Conservation (phyloP, 2,797 vertebrate species). For the Pangasius sanitwongsei region DNA sequence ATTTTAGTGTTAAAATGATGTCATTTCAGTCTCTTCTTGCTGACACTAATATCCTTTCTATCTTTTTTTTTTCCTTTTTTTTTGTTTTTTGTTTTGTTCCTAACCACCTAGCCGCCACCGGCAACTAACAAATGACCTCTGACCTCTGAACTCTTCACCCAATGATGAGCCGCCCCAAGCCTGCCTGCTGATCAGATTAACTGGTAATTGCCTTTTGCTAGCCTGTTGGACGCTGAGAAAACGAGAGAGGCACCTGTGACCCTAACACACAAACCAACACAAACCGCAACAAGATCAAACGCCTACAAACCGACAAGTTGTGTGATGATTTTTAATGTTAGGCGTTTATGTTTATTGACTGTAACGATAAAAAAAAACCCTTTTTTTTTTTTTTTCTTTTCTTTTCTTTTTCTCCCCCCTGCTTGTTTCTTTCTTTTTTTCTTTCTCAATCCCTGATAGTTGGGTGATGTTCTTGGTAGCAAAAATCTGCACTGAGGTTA, state of each 20-base stretch:
- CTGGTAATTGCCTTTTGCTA: slow-evolving; percentile 99
- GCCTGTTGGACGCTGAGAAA: slow-evolving; percentile 98
- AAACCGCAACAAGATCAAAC: slow-evolving; percentile 73
- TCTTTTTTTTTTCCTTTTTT: slow-evolving; percentile 96
- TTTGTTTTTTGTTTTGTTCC: slow-evolving; percentile 84
- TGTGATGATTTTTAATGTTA: slow-evolving; percentile 73
- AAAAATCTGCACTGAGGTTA: slow-evolving; percentile 95
- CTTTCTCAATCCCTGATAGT: slow-evolving; percentile 74
- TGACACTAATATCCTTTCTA: slow-evolving; percentile 99
- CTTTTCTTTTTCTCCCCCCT: slow-evolving; percentile 48
- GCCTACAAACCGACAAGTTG: slow-evolving; percentile 76
- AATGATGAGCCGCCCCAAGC: slow-evolving; percentile 99
- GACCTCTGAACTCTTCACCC: slow-evolving; percentile 99
- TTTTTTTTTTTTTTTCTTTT: slow-evolving; percentile 20
- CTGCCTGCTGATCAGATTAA: slow-evolving; percentile 99
- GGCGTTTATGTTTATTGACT: slow-evolving; percentile 69
- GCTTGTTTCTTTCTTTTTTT: slow-evolving; percentile 68
- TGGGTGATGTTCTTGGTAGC: slow-evolving; percentile 81
- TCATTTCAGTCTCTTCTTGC: slow-evolving; percentile 90
- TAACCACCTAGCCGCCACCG: slow-evolving; percentile 99
- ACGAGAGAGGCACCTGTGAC: slow-evolving; percentile 86
- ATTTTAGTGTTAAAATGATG: slow-evolving; percentile 87
- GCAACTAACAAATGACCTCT: slow-evolving; percentile 99
- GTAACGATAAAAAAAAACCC: slow-evolving; percentile 63
- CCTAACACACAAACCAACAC: slow-evolving; percentile 76